Evolutionary conservation across 2,797 vertebrate species (phyloP).

Genomic region (Anguilla megastoma): DNA sequence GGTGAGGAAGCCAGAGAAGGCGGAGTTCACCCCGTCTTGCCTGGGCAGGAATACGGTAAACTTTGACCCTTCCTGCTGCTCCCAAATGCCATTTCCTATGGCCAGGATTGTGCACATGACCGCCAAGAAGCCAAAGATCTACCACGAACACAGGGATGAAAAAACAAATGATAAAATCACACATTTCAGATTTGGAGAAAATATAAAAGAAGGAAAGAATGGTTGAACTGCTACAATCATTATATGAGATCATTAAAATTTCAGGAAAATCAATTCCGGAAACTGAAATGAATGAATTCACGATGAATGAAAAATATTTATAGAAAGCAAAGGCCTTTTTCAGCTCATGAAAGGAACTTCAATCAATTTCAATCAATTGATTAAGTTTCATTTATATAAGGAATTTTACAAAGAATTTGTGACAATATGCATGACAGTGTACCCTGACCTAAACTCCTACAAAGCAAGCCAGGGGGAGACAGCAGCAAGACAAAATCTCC

Average conservation of each 20-base stretch:
- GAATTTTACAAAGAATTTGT: background rate
- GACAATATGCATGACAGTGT: background rate
- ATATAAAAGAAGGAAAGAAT: background rate
- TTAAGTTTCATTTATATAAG: background rate
- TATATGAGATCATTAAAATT: background rate
- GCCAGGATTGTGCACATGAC: slow-evolving; percentile 87
- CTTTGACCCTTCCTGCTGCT: slow-evolving; percentile 74
- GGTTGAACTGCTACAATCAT: background rate
- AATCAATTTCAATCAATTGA: background rate
- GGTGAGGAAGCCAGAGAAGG: slow-evolving; percentile 79
- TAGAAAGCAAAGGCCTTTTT: background rate
- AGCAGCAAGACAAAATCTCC: background rate
- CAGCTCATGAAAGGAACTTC: background rate
- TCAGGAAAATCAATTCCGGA: background rate
- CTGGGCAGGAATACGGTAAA: slow-evolving; percentile 85
- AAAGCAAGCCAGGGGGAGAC: background rate
- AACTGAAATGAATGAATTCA: background rate
- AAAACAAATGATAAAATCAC: background rate
- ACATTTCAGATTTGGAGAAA: background rate
- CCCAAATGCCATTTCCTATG: slow-evolving; percentile 87
- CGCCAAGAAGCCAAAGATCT: slow-evolving; percentile 89
- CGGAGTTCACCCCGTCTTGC: slow-evolving; percentile 65
- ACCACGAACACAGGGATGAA: slow-evolving; percentile 9
- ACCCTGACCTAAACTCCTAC: background rate
- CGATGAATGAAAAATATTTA: background rate